Evolutionary conservation across 2,888 invertebrate species (phyloP).

Genomic region (Brachypalpus laphriformis): DNA sequence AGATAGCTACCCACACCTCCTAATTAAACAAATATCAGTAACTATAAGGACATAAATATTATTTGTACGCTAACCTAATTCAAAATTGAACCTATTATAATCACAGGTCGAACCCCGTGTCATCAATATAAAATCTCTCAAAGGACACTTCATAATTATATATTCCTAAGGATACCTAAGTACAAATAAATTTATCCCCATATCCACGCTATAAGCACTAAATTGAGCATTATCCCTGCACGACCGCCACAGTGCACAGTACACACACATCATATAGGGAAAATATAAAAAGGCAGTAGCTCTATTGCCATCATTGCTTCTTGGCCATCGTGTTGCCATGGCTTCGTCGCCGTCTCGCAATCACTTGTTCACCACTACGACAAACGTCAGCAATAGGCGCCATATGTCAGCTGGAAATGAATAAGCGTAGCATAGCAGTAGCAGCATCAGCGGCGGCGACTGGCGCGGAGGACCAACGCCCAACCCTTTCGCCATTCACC

Average conservation of each 20-base stretch:
- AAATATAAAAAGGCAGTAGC: constrained; percentile 48
- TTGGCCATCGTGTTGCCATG: constrained; percentile 50
- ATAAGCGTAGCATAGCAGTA: constrained; percentile 70
- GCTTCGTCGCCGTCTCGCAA: constrained; percentile 59
- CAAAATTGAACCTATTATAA: not conserved
- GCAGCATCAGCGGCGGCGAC: constrained; percentile 45
- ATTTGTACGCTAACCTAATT: too few species aligned
- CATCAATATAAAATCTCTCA: too few species aligned
- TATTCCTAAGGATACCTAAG: not conserved
- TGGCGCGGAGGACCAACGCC: constrained; percentile 50
- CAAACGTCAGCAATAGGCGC: constrained; percentile 70
- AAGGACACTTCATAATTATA: not conserved
- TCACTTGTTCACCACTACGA: constrained; percentile 63
- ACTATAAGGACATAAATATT: too few species aligned
- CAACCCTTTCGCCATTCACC: constrained; percentile 25
- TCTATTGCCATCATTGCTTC: constrained; percentile 47
- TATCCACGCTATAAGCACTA: constrained; percentile 45
- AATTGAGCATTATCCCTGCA: constrained; percentile 62
- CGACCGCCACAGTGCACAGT: constrained; percentile 21
- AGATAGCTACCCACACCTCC: too few species aligned
- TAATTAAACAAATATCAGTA: too few species aligned
- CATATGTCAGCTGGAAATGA: constrained; percentile 73
- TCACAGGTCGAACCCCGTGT: not conserved
- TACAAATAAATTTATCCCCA: constrained; percentile 18
- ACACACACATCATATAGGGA: constrained; percentile 33